Percentiles rank a stretch among this genome's conserved stretches.
phyloP scores from a whole-genome alignment of 1,140 invertebrate genomes.

The Pomacea maculata region DNA sequence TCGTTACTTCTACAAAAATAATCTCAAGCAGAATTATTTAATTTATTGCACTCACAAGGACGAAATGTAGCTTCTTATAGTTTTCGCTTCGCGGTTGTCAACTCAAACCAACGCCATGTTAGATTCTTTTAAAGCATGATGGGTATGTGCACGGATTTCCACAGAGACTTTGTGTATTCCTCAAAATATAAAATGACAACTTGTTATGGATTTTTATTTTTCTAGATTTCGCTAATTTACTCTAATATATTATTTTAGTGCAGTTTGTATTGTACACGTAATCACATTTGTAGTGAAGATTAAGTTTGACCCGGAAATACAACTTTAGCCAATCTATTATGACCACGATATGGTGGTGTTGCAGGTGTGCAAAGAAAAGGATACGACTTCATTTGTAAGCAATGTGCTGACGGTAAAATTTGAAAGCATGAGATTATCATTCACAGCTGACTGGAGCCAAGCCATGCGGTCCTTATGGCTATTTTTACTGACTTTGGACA shows the following conservation, averaged over 20 bases:
- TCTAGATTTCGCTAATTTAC: too few relatives aligned
- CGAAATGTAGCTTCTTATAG: neutral
- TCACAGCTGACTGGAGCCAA: slow-evolving; percentile 19
- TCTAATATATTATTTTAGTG: neutral
- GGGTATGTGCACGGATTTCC: neutral
- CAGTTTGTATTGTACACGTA: slow-evolving; percentile 14
- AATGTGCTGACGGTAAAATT: slow-evolving; percentile 2
- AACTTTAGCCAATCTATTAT: slow-evolving; percentile 23
- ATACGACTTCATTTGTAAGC: slow-evolving; percentile 6
- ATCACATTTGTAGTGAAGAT: slow-evolving; percentile 3
- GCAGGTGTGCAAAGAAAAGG: neutral
- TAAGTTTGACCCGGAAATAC: slow-evolving; percentile 47
- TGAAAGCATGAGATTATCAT: slow-evolving; percentile 13
- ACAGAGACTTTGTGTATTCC: too few relatives aligned
- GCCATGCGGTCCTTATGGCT: slow-evolving; percentile 33
- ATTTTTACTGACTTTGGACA: slow-evolving; percentile 34
- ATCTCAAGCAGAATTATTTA: too few relatives aligned
- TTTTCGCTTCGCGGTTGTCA: slow-evolving; percentile 33
- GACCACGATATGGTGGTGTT: slow-evolving; percentile 28
- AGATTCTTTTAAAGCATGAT: slow-evolving; percentile 22
- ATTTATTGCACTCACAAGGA: neutral
- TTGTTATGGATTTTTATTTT: too few relatives aligned
- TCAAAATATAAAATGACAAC: too few relatives aligned
- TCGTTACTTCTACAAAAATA: too few relatives aligned
- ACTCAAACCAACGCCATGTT: slow-evolving; percentile 44